Conservation (phyloP, 2,888 invertebrate genomes). For the Caenorhabditis afra region DNA sequence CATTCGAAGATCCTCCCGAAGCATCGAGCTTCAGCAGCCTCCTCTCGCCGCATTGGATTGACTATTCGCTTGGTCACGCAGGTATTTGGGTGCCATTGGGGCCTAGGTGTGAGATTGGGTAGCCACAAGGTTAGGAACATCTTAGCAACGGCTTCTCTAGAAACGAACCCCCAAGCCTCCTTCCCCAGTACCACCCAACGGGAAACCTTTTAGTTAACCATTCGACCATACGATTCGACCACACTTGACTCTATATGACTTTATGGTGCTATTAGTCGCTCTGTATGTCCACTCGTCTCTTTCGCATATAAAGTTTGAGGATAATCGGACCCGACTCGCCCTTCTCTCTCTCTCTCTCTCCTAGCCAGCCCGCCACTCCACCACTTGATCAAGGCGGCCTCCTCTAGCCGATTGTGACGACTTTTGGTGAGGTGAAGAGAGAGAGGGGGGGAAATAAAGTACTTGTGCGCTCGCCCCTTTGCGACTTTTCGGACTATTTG, state of each 20-base stretch:
- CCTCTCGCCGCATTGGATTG: no score
- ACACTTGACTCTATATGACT: not conserved
- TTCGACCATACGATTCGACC: not conserved
- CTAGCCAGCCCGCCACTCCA: no score
- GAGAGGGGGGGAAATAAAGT: slow-evolving; percentile 19
- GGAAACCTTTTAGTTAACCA: not conserved
- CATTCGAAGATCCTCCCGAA: no score
- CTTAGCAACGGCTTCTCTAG: no score
- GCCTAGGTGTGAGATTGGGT: no score
- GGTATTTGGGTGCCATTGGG: no score
- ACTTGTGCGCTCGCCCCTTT: slow-evolving; percentile 17
- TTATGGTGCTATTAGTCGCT: not conserved
- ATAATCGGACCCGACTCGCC: not conserved
- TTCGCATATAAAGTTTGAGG: not conserved
- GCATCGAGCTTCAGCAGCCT: no score
- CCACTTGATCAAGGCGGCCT: slow-evolving; percentile 4
- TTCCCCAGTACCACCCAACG: no score
- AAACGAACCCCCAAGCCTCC: no score
- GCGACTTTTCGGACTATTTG: slow-evolving; percentile 9
- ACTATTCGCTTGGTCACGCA: no score
- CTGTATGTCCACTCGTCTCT: not conserved
- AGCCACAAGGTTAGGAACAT: no score
- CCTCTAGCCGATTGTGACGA: not conserved
- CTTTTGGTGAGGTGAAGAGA: not conserved
- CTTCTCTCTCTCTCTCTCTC: no score